Conservation (phyloP, 2,113 vertebrate genomes). For the Erythrocebus patas region DNA sequence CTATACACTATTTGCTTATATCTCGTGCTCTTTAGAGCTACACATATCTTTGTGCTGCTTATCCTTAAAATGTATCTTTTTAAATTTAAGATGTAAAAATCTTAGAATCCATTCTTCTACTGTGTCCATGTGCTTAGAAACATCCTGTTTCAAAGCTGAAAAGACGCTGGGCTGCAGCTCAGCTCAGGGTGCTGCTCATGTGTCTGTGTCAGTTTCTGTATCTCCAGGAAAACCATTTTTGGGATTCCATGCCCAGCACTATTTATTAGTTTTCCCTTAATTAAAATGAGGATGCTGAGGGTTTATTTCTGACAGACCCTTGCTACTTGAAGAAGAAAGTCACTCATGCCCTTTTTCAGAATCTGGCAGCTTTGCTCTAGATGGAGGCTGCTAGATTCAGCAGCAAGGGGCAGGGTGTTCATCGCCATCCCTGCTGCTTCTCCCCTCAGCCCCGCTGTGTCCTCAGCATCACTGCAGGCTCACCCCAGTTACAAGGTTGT, state of each 20-base stretch:
- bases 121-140: neutral
- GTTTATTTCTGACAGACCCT: neutral
- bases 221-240: slow-evolving; percentile 30
- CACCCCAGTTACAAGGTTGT: neutral
- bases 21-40: neutral
- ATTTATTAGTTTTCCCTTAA: slow-evolving; percentile 6
- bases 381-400: neutral
- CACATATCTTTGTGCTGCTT: neutral
- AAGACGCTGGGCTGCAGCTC: neutral
- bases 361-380: neutral
- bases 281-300: slow-evolving; percentile 15
- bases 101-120: neutral
- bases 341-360: neutral
- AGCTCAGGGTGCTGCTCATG: neutral
- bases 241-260: neutral
- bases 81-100: neutral
- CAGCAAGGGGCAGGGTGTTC: neutral
- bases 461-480: neutral
- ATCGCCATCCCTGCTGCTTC: neutral
- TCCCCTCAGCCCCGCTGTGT: neutral
- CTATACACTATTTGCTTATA: neutral
- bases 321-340: neutral
- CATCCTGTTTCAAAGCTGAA: neutral
- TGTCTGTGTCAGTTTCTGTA: neutral
- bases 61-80: neutral